A percentile compares a stretch with the other conserved stretches of the same genome.
phyloP scores from a whole-genome alignment of 2,888 invertebrate species.

The Orthosia gracilis region DNA sequence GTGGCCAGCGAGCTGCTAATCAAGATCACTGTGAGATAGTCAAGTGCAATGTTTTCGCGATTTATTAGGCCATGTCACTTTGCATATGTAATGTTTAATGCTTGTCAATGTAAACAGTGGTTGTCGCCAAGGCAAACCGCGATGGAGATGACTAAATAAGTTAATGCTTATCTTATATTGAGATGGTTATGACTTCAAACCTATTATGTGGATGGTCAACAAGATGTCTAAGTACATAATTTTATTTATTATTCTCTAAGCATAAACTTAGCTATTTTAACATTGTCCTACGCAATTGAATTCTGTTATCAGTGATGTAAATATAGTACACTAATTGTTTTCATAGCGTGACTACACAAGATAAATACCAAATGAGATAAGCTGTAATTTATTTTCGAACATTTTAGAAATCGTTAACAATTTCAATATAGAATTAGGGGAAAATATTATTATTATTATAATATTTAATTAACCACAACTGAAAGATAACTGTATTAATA shows the following conservation, averaged over 20 bases:
- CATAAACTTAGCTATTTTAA: background rate
- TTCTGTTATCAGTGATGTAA: slow-evolving; percentile 29
- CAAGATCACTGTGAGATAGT: slow-evolving; percentile 59
- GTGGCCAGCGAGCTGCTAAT: slow-evolving; percentile 57
- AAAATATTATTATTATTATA: slow-evolving; percentile 22
- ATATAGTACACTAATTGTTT: slow-evolving; percentile 32
- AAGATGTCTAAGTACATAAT: slow-evolving; percentile 12
- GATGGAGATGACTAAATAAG: slow-evolving; percentile 45
- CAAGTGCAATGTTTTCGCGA: slow-evolving; percentile 60
- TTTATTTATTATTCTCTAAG: slow-evolving; percentile 16
- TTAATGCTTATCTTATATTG: slow-evolving; percentile 44
- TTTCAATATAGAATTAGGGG: slow-evolving; percentile 17
- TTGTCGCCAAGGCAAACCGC: slow-evolving; percentile 55
- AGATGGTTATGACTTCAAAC: slow-evolving; percentile 37
- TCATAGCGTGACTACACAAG: slow-evolving; percentile 14
- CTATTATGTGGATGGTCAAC: slow-evolving; percentile 31
- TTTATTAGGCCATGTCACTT: slow-evolving; percentile 57
- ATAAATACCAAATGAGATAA: slow-evolving; percentile 26
- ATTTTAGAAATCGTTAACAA: slow-evolving; percentile 28
- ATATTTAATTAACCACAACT: slow-evolving; percentile 45
- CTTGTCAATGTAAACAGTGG: slow-evolving; percentile 52
- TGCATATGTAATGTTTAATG: slow-evolving; percentile 56
- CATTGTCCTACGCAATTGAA: background rate
- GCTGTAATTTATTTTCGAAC: slow-evolving; percentile 7
- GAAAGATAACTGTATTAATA: slow-evolving; percentile 12